Percentiles rank a stretch among this genome's conserved stretches.
These are phyloP conservation scores for cat (Felis catus) DNA, from an alignment of 2,113 vertebrate genomes.

Conservation along the genomic window F.catus_Fca126_mat1.0 CM031413.1:137507001-137507500, in stretches of 20 bases:
- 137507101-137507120: neutral
- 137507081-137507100: neutral
- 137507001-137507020: neutral
- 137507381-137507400: conserved; percentile 11
- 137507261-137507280: neutral
- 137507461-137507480: conserved; percentile 4
- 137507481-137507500: neutral
- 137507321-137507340: conserved; percentile 29
- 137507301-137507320: neutral
- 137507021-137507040: neutral
- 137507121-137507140: neutral
- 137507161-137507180: neutral
- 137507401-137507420: neutral
- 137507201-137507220: neutral
- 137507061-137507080: neutral
- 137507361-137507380: conserved; percentile 57
- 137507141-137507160: neutral
- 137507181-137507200: neutral
- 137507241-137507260: neutral
- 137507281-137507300: conserved; percentile 27
- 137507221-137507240: neutral
- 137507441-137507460: conserved; percentile 44
- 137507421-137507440: neutral
- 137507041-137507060: neutral
- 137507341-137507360: conserved; percentile 57